Base-by-base conservation (phyloP, 1,140 invertebrate genomes). In the Potamilus streckersoni region DNA sequence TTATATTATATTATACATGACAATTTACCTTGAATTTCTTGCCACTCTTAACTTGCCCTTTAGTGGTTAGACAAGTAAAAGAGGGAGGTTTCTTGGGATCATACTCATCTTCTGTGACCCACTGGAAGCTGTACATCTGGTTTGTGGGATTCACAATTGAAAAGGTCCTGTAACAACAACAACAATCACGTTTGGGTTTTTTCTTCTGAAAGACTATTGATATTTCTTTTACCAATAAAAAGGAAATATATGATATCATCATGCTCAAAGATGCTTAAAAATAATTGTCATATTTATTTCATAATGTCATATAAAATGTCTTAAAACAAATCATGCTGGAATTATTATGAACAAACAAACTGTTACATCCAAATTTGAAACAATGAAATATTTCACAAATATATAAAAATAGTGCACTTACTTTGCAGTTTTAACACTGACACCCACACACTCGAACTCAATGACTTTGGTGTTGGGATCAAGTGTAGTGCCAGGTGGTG, bases 61-160 rank as follows among this genome's bases (percentile, higher is more conserved):
- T 81, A 14, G 80, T 76, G 5, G 80, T 76, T 13, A 87, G 57
- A 73, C 88, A 89, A n/a, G 76, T 76, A 80, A 90, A 89, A 56
- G 80, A 72, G 14, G 80, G 70, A n/a, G 80, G 69, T 15, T 71
- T 80, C 77, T 87, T 89, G 14, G 85, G 82, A 69, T 88, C 86
- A 20, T 67, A 56, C 38, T 86, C 84, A 79, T 90, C 89, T 69
- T 89, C 85, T 84, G 84, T 88, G 0, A 84, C 57, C 90, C 90
- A 91, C 56, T 89, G 77, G 82, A 87, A 90, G 61, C 77, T 79
- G 76, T 89, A 91, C 15, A 83, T 73, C 59, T 85, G 76, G 69
- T 82, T 88, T 2, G 89, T 91, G 23, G 90, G 90, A 76, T 91
- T 91, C 1, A 90, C 81, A 56, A 90, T 86, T 13, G 75, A 79